These are phyloP conservation scores for Bos taurus DNA, from an alignment of 2,113 vertebrate genomes.

Conservation along the genomic window DNA sequence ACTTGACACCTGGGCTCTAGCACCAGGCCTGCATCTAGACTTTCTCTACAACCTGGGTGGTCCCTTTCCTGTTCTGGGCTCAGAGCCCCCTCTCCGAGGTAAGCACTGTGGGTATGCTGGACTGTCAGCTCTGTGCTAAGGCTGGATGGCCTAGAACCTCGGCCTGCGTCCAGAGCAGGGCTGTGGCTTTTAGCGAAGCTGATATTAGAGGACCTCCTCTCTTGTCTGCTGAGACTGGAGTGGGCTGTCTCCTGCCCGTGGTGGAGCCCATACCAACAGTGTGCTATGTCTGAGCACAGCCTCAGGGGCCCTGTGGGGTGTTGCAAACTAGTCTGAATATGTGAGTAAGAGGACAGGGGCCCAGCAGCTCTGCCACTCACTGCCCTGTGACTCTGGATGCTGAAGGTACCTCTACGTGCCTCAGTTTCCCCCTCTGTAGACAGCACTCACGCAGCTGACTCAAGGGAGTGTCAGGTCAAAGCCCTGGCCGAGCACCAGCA, in stretches of 20 bases:
- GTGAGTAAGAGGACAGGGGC: not conserved
- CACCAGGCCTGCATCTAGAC: not conserved
- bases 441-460: fast-evolving
- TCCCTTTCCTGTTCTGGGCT: not conserved
- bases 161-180: not conserved
- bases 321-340: not conserved
- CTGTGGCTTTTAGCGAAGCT: not conserved
- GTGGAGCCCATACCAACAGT: not conserved
- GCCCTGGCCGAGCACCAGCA: no score
- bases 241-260: not conserved
- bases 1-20: not conserved
- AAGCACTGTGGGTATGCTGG: not conserved
- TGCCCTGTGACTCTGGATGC: not conserved
- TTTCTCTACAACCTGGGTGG: not conserved
- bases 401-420: not conserved
- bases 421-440: not conserved
- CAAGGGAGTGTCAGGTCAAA: not conserved
- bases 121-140: not conserved
- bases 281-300: not conserved
- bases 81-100: not conserved
- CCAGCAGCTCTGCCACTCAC: not conserved
- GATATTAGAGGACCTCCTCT: not conserved
- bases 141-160: not conserved
- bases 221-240: not conserved
- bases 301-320: not conserved